phyloP scores from a whole-genome alignment of 1,140 invertebrate genomes.

The Hirudo medicinalis region DNA sequence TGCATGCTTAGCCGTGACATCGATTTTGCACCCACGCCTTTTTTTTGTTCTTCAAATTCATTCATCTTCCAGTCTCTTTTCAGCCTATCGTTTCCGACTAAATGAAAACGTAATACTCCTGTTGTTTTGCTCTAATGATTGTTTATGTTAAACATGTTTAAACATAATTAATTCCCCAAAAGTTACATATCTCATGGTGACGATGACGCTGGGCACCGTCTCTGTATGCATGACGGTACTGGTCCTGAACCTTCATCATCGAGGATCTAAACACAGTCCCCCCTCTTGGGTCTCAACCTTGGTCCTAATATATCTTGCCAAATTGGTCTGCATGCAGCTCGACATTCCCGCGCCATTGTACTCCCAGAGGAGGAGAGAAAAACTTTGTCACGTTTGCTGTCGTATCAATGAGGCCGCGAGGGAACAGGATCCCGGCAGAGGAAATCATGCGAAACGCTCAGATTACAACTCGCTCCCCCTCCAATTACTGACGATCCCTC shows the following conservation, averaged over 20 bases:
- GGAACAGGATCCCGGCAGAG: too few species aligned
- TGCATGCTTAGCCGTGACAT: too few species aligned
- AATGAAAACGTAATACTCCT: too few species aligned
- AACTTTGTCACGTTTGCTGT: neutral
- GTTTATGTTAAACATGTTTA: neutral
- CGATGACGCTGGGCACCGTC: constrained; percentile 99
- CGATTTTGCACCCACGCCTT: too few species aligned
- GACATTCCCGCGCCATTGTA: neutral
- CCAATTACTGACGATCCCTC: too few species aligned
- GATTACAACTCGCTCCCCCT: too few species aligned
- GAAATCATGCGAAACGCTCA: too few species aligned
- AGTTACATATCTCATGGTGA: constrained; percentile 99
- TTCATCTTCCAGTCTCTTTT: too few species aligned
- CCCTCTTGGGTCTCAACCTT: constrained; percentile 12
- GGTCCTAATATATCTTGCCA: constrained; percentile 12
- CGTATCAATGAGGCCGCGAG: too few species aligned
- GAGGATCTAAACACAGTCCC: constrained; percentile 33
- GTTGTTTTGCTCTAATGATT: too few species aligned
- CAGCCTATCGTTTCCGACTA: too few species aligned
- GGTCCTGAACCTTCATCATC: constrained; percentile 97
- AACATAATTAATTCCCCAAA: constrained; percentile 24
- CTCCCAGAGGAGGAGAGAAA: neutral
- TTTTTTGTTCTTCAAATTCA: too few species aligned
- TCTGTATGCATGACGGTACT: constrained; percentile 96
- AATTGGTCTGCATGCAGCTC: constrained; percentile 8